phyloP scores from a whole-genome alignment of 2,888 invertebrate genomes.

The Hartigia nigra region DNA sequence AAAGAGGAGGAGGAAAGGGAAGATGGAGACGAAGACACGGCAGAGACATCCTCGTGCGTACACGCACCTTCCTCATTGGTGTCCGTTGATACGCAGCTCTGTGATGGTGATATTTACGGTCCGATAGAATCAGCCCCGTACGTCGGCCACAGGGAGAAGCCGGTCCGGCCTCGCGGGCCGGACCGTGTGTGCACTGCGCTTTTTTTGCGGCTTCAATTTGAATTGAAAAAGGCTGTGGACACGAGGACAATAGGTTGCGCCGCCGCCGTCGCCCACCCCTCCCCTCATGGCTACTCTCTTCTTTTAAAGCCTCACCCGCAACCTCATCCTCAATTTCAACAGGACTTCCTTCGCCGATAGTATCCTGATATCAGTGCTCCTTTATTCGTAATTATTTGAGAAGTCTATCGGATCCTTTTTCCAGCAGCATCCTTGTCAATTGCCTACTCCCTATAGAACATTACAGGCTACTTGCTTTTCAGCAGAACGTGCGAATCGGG shows the following conservation, averaged over 20 bases:
- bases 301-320: slow-evolving; percentile 13
- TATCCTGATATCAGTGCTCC: not conserved
- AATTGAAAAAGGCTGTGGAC: slow-evolving; percentile 64
- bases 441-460: not conserved
- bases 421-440: not conserved
- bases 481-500: not conserved
- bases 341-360: not conserved
- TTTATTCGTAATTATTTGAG: not conserved
- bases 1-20: not conserved
- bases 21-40: slow-evolving; percentile 12
- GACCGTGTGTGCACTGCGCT: slow-evolving; percentile 52
- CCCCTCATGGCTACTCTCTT: slow-evolving; percentile 3
- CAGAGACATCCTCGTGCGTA: slow-evolving; percentile 11
- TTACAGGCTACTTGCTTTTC: not conserved
- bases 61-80: slow-evolving; percentile 4
- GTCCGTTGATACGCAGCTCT: slow-evolving; percentile 29
- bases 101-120: slow-evolving; percentile 63
- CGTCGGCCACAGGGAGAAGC: slow-evolving; percentile 40
- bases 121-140: slow-evolving; percentile 61
- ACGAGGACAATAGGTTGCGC: slow-evolving; percentile 62
- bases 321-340: slow-evolving; percentile 27
- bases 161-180: slow-evolving; percentile 44
- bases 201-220: slow-evolving; percentile 63
- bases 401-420: not conserved
- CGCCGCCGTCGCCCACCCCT: slow-evolving; percentile 34